Evolutionary conservation across 2,113 vertebrate species (phyloP).

Genomic region (Lutjanus erythropterus): DNA sequence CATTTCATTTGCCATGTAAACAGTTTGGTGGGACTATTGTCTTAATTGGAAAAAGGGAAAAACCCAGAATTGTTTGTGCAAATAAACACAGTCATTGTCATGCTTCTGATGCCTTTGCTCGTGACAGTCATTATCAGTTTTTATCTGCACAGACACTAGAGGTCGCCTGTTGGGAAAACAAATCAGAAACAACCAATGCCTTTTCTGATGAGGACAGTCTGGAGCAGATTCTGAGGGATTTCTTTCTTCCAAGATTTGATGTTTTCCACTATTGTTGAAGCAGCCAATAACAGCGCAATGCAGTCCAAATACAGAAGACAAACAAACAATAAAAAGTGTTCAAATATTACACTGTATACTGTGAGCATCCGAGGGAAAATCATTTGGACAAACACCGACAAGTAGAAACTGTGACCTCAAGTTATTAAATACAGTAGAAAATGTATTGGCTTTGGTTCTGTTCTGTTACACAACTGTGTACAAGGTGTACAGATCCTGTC

Average conservation of each 20-base stretch:
- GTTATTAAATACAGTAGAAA: background rate
- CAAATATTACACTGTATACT: background rate
- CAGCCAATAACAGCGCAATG: no score
- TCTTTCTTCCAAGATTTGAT: no score
- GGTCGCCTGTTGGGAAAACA: background rate
- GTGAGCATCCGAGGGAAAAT: background rate
- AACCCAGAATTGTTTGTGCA: no score
- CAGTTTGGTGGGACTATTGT: no score
- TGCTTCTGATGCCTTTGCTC: background rate
- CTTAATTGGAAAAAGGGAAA: no score
- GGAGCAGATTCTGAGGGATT: no score
- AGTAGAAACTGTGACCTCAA: background rate
- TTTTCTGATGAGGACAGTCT: background rate
- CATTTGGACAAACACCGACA: background rate
- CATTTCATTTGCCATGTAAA: no score
- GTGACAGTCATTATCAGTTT: background rate
- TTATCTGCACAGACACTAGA: background rate
- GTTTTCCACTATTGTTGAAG: no score
- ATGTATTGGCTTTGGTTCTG: background rate
- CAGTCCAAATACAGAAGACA: no score
- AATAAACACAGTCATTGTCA: background rate
- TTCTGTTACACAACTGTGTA: background rate
- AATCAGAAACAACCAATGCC: background rate
- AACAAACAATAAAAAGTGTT: no score
- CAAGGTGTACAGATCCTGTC: background rate